These are phyloP conservation scores for Meloidogyne hapla DNA, from an alignment of 1,140 invertebrate genomes.

Conservation along the genomic window DNA sequence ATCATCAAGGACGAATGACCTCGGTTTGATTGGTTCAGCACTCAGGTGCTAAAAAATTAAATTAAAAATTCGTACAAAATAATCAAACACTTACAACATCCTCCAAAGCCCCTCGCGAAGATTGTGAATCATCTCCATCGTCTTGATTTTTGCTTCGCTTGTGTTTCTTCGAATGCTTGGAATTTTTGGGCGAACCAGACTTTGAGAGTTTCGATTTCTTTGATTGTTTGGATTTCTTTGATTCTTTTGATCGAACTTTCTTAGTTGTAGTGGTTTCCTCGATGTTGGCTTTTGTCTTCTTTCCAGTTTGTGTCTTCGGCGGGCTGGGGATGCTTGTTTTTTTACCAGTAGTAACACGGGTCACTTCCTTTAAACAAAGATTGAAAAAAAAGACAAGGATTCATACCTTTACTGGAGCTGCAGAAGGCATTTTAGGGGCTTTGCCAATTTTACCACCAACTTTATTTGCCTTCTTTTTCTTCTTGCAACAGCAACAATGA, in stretches of 20 bases:
- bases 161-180: neutral
- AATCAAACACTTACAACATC: neutral
- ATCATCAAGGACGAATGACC: neutral
- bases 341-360: neutral
- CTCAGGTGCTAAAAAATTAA: neutral
- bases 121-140: neutral
- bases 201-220: neutral
- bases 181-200: neutral
- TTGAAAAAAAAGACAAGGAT: neutral
- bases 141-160: neutral
- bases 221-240: neutral
- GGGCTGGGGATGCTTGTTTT: neutral
- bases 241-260: neutral
- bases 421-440: neutral
- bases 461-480: neutral
- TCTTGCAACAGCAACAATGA: neutral
- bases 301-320: neutral
- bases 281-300: neutral
- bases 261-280: neutral
- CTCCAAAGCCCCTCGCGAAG: neutral
- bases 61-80: neutral
- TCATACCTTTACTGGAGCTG: neutral
- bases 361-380: neutral
- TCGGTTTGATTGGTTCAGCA: neutral
- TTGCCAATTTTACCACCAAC: neutral